Conservation (phyloP, 2,113 vertebrate genomes). For the Macrotis lagotis region DNA sequence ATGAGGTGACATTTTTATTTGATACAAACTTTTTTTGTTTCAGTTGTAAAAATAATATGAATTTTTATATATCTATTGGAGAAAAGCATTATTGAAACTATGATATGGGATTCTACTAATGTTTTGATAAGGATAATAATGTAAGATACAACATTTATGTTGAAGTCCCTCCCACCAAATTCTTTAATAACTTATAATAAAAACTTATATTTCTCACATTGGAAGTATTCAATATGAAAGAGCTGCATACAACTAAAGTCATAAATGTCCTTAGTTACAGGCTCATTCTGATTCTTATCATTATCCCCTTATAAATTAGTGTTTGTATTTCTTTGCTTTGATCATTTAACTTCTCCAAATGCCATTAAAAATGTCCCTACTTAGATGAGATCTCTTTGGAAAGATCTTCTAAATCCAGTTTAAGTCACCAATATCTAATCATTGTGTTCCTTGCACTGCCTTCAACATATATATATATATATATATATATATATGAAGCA, state of each 20-base stretch:
- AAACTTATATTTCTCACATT: neutral
- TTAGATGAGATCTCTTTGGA: neutral
- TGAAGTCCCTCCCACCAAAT: neutral
- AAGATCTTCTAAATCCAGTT: neutral
- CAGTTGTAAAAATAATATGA: neutral
- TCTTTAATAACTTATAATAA: neutral
- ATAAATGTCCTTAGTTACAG: neutral
- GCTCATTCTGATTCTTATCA: neutral
- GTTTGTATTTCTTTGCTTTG: neutral
- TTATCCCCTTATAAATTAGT: neutral
- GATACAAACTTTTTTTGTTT: neutral
- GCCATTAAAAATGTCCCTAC: neutral
- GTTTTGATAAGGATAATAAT: neutral
- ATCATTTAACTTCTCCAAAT: neutral
- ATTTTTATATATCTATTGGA: neutral
- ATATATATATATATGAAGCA: neutral
- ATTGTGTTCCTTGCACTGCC: neutral
- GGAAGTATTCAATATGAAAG: neutral
- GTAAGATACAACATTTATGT: neutral
- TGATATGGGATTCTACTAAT: neutral
- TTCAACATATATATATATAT: neutral
- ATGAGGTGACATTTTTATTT: neutral
- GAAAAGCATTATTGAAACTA: neutral
- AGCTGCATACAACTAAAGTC: neutral
- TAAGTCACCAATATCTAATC: neutral